A percentile compares a stretch with the other conserved stretches of the same genome.
These are phyloP conservation scores for Bos taurus DNA, from an alignment of 2,113 vertebrate species.

Conservation along the genomic window DNA sequence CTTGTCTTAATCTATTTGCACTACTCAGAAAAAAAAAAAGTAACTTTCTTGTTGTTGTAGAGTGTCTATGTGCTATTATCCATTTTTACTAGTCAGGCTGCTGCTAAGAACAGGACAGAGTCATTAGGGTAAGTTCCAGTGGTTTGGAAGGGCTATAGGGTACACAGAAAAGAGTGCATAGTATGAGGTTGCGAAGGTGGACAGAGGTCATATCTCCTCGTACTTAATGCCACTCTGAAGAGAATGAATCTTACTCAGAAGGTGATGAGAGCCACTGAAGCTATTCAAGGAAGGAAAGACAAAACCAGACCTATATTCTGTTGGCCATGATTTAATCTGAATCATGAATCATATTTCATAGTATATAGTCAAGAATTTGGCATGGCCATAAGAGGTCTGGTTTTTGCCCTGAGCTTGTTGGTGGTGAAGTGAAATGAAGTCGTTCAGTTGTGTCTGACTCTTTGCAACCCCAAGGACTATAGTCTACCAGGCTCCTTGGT, in stretches of 20 bases:
- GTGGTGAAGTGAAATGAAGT: not conserved
- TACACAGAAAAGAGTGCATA: not conserved
- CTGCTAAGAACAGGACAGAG: not conserved
- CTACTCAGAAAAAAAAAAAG: not conserved
- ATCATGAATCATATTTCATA: not conserved
- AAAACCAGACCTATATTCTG: not conserved
- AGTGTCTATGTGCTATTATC: not conserved
- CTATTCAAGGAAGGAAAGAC: not conserved
- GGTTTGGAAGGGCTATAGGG: not conserved
- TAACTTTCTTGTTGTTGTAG: not conserved
- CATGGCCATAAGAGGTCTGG: not conserved
- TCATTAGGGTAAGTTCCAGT: not conserved
- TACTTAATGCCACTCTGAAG: not conserved
- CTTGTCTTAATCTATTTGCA: not conserved
- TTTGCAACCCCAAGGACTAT: not conserved
- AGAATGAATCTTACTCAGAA: not conserved
- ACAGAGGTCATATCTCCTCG: not conserved
- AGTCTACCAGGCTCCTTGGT: not conserved
- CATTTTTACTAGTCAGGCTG: not conserved
- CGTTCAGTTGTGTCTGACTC: accelerated
- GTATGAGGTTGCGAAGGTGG: not conserved
- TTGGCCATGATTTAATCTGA: not conserved
- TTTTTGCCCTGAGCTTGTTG: not conserved
- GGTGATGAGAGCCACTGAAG: not conserved
- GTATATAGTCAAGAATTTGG: not conserved